Evolutionary conservation across 1,140 invertebrate genomes (phyloP).

Genomic region (Ditylenchus dipsaci): DNA sequence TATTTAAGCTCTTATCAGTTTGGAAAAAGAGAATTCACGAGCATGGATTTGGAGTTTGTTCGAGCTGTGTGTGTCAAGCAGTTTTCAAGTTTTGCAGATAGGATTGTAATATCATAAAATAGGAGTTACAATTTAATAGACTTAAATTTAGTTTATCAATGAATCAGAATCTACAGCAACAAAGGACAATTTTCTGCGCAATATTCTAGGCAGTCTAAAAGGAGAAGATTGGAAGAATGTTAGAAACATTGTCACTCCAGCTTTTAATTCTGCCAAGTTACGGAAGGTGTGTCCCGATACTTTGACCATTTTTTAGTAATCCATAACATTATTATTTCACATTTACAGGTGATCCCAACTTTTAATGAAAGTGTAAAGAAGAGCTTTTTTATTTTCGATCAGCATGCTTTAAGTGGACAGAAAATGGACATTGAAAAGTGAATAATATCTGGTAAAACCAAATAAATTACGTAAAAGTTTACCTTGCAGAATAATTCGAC

Average conservation of each 20-base stretch:
- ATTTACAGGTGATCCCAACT: not conserved
- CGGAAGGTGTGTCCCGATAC: too few relatives aligned
- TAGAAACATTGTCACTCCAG: not conserved
- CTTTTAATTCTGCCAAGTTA: not conserved
- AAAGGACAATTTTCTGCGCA: not conserved
- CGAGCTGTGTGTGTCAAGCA: not conserved
- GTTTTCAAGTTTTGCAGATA: not conserved
- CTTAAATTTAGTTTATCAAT: not conserved
- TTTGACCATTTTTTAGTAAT: not conserved
- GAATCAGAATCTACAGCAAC: not conserved
- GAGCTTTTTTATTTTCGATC: not conserved
- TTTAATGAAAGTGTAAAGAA: not conserved
- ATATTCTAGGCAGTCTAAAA: not conserved
- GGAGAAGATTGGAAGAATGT: not conserved
- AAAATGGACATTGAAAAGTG: not conserved
- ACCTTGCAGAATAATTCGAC: constrained; percentile 13
- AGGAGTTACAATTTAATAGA: not conserved
- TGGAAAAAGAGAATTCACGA: not conserved
- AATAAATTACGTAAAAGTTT: not conserved
- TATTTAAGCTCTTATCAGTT: not conserved
- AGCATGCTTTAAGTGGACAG: not conserved
- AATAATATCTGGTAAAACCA: not conserved
- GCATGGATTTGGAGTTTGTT: not conserved
- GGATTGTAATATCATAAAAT: not conserved
- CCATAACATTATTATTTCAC: not conserved